Conservation (phyloP, 2,113 vertebrate species). For the Passer domesticus region DNA sequence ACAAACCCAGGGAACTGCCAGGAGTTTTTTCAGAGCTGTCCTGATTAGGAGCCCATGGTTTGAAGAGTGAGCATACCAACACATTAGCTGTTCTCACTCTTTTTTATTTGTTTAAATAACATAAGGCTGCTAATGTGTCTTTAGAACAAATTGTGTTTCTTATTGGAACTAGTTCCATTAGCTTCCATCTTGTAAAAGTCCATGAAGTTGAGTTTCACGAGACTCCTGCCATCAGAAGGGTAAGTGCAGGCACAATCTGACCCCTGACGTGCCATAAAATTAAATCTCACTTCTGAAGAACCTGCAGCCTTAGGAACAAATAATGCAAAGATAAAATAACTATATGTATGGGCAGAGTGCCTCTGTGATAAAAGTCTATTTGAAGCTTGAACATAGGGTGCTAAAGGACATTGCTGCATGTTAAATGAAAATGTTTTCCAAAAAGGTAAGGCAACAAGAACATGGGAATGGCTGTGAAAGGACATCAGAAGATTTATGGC, state of each 20-base stretch:
- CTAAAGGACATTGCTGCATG: background rate
- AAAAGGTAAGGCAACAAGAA: background rate
- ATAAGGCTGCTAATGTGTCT: background rate
- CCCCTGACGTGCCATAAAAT: background rate
- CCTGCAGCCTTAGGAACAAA: background rate
- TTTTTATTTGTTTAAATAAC: constrained; percentile 18
- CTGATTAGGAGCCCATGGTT: background rate
- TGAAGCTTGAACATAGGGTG: background rate
- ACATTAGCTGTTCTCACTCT: background rate
- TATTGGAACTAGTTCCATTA: background rate
- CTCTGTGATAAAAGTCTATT: background rate
- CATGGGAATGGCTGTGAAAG: background rate
- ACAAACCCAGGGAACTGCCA: background rate
- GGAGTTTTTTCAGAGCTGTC: background rate
- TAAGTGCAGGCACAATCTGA: background rate
- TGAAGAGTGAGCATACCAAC: background rate
- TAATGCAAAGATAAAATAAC: background rate
- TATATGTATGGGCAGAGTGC: background rate
- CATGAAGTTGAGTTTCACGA: background rate
- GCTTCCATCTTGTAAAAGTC: constrained; percentile 9
- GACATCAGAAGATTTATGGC: background rate
- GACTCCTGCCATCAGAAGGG: background rate
- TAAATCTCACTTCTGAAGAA: background rate
- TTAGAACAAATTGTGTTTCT: background rate
- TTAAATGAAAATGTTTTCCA: background rate